phyloP scores from a whole-genome alignment of 2,888 invertebrate species.

The Meliscaeva auricollis region DNA sequence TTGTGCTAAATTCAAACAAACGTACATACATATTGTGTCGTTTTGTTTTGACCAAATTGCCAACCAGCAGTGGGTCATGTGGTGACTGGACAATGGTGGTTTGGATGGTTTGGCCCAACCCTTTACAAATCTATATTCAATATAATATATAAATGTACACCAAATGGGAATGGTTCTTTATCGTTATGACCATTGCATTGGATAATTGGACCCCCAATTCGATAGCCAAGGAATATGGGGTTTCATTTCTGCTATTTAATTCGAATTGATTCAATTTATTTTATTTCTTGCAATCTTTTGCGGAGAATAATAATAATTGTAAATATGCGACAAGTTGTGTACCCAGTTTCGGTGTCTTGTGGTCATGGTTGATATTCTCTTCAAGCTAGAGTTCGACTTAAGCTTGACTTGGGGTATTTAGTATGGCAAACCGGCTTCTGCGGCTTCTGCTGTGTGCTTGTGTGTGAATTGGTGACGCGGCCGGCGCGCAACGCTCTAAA shows the following conservation, averaged over 20 bases:
- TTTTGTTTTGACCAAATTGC: slow-evolving; percentile 22
- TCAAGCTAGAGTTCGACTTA: slow-evolving; percentile 54
- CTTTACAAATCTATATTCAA: slow-evolving; percentile 43
- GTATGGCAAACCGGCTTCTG: slow-evolving; percentile 59
- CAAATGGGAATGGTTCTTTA: slow-evolving; percentile 34
- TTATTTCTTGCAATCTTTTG: slow-evolving; percentile 50
- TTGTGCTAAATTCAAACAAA: not conserved
- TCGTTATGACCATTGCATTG: slow-evolving; percentile 29
- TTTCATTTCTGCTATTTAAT: slow-evolving; percentile 43
- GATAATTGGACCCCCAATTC: slow-evolving; percentile 53
- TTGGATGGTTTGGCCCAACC: slow-evolving; percentile 50
- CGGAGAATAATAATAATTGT: slow-evolving; percentile 63
- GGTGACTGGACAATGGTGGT: not conserved
- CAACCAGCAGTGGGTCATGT: slow-evolving; percentile 50
- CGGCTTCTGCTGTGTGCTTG: not conserved
- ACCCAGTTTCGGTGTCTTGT: slow-evolving; percentile 55
- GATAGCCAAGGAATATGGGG: slow-evolving; percentile 3
- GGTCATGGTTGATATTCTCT: slow-evolving; percentile 69
- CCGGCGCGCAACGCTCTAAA: slow-evolving; percentile 18
- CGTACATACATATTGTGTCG: not conserved
- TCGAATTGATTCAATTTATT: slow-evolving; percentile 36
- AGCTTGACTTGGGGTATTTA: slow-evolving; percentile 45
- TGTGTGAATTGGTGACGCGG: not conserved
- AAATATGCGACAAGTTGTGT: slow-evolving; percentile 40
- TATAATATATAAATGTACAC: not conserved